Base-by-base conservation (phyloP, 2,113 vertebrate genomes). In the Lophotis ruficrista region DNA sequence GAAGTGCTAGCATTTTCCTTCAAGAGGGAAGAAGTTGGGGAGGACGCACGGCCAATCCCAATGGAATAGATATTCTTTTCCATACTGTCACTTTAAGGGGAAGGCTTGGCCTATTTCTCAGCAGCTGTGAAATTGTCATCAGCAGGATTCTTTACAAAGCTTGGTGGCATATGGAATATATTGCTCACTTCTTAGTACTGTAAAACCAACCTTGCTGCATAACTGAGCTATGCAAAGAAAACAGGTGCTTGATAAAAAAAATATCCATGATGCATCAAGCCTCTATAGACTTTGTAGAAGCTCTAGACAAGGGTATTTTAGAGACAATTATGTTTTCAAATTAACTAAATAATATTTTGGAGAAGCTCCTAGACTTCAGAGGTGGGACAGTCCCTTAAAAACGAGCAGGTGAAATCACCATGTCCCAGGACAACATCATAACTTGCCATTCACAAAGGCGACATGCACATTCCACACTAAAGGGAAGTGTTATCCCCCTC, bases 101-200 rank as follows among this genome's bases (percentile, higher is more conserved):
- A 95, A 96, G 84, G 66, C 84, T 89, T 80, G 87, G 93, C 91
- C 84, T 33, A 77, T 69, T 94, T 97, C 94, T 95, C 69, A n/a
- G 91, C 96, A 98, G 97, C 97, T 97, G 93, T 83, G 96, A 94
- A 91, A 96, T 43, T 96, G 94, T 93, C 93, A 93, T 96, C 96
- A 89, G 9, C 87, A 94, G 78, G 83, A 92, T 97, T 97, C 96
- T 91, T 97, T 93, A 97, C 96, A 96, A 97, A 97, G 96, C 94
- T 94, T 86, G 86, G 94, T 96, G 89, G 92, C 93, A 94, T 92
- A 94, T 89, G 94, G 91, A 96, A 94, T 93, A 96, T 87, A 95
- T 62, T 96, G 92, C 91, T 98, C 92, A 91, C 89, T 96, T 97
- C 96, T 96, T 87, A 96, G 71, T 92, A 92, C 85, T 76, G 83